phyloP scores from a whole-genome alignment of 2,113 vertebrate species.

The Urocolius indicus region DNA sequence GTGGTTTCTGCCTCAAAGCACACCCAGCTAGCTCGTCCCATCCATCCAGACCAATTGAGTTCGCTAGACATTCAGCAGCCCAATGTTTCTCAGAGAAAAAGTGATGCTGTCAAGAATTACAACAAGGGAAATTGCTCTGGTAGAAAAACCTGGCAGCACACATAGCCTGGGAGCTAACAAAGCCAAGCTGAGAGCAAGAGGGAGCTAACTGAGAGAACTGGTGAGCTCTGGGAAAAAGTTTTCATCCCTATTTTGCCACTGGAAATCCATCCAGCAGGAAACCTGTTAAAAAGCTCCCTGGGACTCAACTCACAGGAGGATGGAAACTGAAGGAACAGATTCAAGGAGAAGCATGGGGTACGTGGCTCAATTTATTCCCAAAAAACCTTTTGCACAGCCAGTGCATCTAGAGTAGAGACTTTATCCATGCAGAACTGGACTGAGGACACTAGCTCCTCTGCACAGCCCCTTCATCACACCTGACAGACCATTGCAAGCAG shows the following conservation, averaged over 20 bases:
- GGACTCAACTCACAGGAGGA: neutral
- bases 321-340: neutral
- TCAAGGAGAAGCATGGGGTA: neutral
- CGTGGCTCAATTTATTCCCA: neutral
- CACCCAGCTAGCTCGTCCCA: conserved; percentile 16
- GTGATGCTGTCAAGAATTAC: conserved; percentile 51
- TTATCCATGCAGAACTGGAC: neutral
- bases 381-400: neutral
- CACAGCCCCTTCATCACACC: neutral
- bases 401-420: neutral
- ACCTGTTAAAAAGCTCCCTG: neutral
- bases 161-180: neutral
- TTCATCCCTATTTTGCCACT: neutral
- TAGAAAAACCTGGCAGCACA: conserved; percentile 29
- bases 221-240: neutral
- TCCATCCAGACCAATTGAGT: conserved; percentile 51
- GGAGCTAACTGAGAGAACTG: neutral
- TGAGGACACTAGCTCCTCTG: neutral
- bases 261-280: neutral
- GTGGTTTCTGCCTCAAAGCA: conserved; percentile 15
- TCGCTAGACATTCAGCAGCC: conserved; percentile 2
- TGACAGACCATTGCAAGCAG: neutral
- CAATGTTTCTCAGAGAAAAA: conserved; percentile 50
- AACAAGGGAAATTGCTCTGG: conserved; percentile 44
- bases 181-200: neutral